Conservation (phyloP, 2,888 invertebrate genomes). For the Anthoptus insignis region DNA sequence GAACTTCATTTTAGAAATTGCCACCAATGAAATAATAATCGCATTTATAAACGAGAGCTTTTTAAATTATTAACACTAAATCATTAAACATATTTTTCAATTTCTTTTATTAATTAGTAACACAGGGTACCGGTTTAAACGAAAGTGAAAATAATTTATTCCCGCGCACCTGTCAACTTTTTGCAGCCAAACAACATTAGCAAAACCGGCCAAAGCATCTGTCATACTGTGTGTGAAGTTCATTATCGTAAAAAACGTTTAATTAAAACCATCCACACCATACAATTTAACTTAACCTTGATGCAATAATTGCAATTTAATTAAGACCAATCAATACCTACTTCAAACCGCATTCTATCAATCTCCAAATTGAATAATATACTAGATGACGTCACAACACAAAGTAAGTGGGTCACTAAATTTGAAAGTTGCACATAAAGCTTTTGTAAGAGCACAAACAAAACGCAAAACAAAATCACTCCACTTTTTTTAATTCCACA, state of each 20-base stretch:
- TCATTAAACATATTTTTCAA: no score
- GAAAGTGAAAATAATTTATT: no score
- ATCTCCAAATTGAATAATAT: slow-evolving; percentile 37
- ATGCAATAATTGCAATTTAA: slow-evolving; percentile 30
- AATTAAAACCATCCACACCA: background rate
- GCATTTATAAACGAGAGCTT: no score
- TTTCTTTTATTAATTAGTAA: no score
- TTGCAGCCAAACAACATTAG: background rate
- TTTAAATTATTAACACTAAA: no score
- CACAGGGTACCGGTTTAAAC: no score
- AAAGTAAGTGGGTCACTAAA: slow-evolving; percentile 60
- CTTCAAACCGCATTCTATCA: slow-evolving; percentile 16
- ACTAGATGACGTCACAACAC: slow-evolving; percentile 60
- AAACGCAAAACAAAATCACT: background rate
- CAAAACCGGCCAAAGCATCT: background rate
- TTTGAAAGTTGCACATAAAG: slow-evolving; percentile 52
- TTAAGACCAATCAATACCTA: slow-evolving; percentile 27
- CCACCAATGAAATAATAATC: no score
- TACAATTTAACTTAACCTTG: slow-evolving; percentile 27
- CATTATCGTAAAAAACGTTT: no score
- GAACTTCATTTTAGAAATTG: no score
- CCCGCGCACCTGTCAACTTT: background rate
- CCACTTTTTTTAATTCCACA: slow-evolving; percentile 4
- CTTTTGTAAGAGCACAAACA: background rate
- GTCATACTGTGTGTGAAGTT: slow-evolving; percentile 10